Base-by-base conservation (phyloP, 2,113 vertebrate species). In the Psittacula cyanocephala region DNA sequence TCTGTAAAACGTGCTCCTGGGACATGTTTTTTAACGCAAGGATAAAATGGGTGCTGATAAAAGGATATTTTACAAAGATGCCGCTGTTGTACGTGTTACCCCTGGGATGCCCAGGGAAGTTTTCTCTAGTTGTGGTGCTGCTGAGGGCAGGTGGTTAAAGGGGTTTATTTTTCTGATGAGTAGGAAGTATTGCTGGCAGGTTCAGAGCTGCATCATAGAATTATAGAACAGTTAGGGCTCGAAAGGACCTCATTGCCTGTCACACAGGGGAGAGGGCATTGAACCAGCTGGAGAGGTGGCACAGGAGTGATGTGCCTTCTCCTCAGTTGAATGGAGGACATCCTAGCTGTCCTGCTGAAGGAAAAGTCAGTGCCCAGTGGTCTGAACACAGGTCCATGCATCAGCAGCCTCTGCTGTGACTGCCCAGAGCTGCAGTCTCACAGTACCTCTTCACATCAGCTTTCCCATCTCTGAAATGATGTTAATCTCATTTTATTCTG, bases 221-320 rank as follows among this genome's bases (percentile, higher is more conserved):
- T 52, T 14, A 52, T 17, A 17, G 28, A 53, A 13, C 19, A 33
- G 29, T 55, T 55, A 33, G 53, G 18, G 31, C 7, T 55, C 11
- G 29, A 55, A 55, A 55, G 53, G 53, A 33, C 31, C 18, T 55
- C 47, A 53, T 84, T 43, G 64, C 25, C 14, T 37, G 13, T 17
- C 7, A 2, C 7, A 17, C 3, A 24, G 44, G 29, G 22, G 5
- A 81, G 52, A 72, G 35, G 27, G 59, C 7, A 1, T 9, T 80
- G 33, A 41, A 37, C 17, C 0, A 0, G 1, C 49, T 69, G 64
- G 49, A 35, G 39, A 37, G 41, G 28, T 0, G 0, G 50, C n/a
- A 81, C 1, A 4, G 43, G 65, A 28, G 31, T 9, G 41, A 41
- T n/a, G 28, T 41, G 14, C 25, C 23, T 59, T 75, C 55, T 74